Conservation (phyloP, 2,797 vertebrate species). For the Coendou prehensilis region DNA sequence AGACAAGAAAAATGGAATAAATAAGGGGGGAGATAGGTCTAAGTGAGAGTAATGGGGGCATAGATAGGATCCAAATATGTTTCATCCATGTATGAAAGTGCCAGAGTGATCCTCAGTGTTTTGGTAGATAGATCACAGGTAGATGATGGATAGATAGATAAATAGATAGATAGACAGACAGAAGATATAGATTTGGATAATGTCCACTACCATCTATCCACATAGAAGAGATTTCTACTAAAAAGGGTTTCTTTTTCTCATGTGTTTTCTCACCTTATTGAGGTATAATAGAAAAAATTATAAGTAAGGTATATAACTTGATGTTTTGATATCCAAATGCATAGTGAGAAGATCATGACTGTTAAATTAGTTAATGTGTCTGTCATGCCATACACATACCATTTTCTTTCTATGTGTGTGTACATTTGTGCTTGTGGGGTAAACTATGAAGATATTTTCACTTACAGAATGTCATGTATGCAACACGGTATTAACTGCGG, state of each 20-base stretch:
- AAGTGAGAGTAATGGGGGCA: not conserved
- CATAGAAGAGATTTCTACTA: slow-evolving; percentile 63
- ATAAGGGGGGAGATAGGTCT: not conserved
- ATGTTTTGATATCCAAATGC: not conserved
- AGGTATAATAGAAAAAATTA: not conserved
- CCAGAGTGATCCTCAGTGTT: not conserved
- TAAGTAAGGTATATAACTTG: not conserved
- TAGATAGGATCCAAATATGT: not conserved
- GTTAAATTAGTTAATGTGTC: not conserved
- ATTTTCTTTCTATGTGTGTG: not conserved
- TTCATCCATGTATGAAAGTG: not conserved
- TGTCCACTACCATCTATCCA: slow-evolving; percentile 62
- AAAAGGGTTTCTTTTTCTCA: slow-evolving; percentile 30
- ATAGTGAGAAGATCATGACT: not conserved
- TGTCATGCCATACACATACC: not conserved
- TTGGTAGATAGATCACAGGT: not conserved
- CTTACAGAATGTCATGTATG: not conserved
- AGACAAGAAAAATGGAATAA: not conserved
- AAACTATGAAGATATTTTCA: not conserved
- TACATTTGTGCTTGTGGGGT: not conserved
- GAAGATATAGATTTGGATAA: not conserved
- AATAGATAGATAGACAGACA: too few species aligned
- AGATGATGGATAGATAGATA: too few species aligned
- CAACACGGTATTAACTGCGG: not conserved
- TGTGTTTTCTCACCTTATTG: not conserved